phyloP scores from a whole-genome alignment of 2,113 vertebrate species.

The Vireo altiloquus region DNA sequence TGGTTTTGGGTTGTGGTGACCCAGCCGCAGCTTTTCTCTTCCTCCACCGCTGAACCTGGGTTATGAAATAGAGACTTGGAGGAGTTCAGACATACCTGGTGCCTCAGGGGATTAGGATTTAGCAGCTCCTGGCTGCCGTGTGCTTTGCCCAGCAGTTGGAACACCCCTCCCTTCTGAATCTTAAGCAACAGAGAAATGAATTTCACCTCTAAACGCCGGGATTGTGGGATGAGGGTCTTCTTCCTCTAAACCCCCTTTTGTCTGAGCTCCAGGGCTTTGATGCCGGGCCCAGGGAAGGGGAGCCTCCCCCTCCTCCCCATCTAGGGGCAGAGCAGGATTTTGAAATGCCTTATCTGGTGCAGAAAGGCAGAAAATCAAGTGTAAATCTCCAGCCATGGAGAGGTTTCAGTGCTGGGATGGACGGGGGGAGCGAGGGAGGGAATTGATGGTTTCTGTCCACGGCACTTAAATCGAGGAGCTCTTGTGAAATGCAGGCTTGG shows the following conservation, averaged over 20 bases:
- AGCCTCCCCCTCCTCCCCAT: not conserved
- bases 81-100: not conserved
- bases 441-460: not conserved
- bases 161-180: not conserved
- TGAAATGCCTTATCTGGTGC: not conserved
- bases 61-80: not conserved
- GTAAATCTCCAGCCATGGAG: not conserved
- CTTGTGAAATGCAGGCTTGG: not conserved
- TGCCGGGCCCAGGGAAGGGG: not conserved
- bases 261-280: not conserved
- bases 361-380: conserved; percentile 44
- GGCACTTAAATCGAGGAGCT: rapidly evolving
- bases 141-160: not conserved
- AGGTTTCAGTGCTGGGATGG: rapidly evolving
- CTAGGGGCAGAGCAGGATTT: not conserved
- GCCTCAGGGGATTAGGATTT: not conserved
- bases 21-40: rapidly evolving
- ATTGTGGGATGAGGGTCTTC: not conserved
- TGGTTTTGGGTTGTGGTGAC: not conserved
- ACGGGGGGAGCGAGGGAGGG: rapidly evolving
- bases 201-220: rapidly evolving
- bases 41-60: not conserved
- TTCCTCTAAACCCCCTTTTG: conserved; percentile 33
- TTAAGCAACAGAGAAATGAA: not conserved
- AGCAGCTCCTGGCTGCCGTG: not conserved